Percentiles rank a stretch among this genome's conserved stretches.
Evolutionary conservation across 2,888 invertebrate genomes (phyloP).

Genomic region (Penaeus monodon): DNA sequence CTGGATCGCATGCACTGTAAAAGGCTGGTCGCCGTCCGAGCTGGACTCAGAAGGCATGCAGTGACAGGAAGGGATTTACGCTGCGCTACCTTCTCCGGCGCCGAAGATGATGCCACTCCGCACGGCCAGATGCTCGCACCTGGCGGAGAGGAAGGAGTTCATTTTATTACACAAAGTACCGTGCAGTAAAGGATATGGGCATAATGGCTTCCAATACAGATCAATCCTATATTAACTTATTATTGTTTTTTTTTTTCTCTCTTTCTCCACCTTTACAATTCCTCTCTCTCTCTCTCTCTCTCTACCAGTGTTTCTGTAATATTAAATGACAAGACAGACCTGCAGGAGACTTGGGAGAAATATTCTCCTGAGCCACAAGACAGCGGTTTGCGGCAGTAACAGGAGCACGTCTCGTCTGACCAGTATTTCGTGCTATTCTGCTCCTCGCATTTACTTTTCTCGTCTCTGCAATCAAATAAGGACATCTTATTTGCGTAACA

Average conservation of each 20-base stretch:
- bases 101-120: slow-evolving; percentile 1
- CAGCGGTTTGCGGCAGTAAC: slow-evolving; percentile 50
- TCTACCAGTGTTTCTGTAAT: slow-evolving; percentile 9
- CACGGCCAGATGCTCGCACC: slow-evolving; percentile 5
- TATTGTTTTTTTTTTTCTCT: too few species aligned
- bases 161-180: too few species aligned
- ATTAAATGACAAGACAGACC: slow-evolving; percentile 31
- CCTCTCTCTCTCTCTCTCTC: slow-evolving; percentile 12
- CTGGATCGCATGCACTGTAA: too few species aligned
- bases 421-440: slow-evolving; percentile 53
- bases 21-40: too few species aligned
- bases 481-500: neutral
- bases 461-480: slow-evolving; percentile 44
- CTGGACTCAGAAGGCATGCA: too few species aligned
- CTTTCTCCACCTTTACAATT: too few species aligned
- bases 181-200: too few species aligned
- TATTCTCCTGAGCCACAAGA: slow-evolving; percentile 54
- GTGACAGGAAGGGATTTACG: neutral
- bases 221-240: too few species aligned
- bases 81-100: neutral
- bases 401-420: slow-evolving; percentile 55
- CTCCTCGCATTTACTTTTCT: slow-evolving; percentile 53
- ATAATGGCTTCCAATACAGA: too few species aligned
- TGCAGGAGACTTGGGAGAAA: slow-evolving; percentile 54
- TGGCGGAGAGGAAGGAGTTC: neutral